phyloP scores from a whole-genome alignment of 2,888 invertebrate species.

The Sinopyrophorus schimmeli region DNA sequence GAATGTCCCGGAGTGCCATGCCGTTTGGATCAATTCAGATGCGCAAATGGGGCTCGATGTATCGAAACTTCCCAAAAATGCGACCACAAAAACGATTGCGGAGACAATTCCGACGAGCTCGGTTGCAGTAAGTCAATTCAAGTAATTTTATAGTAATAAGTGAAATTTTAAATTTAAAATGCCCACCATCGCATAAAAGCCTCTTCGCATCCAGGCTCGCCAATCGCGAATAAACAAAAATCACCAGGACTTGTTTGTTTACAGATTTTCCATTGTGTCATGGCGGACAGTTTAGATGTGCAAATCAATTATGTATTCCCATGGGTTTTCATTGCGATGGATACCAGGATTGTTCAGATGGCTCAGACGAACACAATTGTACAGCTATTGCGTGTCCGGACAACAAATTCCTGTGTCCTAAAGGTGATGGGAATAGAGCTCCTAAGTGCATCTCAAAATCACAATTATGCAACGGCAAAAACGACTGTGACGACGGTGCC shows the following conservation, averaged over 20 bases:
- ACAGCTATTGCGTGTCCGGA: constrained; percentile 85
- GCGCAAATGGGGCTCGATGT: constrained; percentile 78
- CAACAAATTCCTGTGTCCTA: constrained; percentile 88
- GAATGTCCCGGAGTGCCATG: constrained; percentile 74
- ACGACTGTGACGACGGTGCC: constrained; percentile 88
- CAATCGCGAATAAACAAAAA: too few species aligned
- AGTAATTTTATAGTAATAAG: too few species aligned
- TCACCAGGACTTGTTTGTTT: too few species aligned
- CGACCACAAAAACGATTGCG: constrained; percentile 89
- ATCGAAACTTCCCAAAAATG: constrained; percentile 77
- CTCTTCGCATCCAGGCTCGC: background rate
- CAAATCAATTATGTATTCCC: constrained; percentile 92
- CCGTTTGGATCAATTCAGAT: constrained; percentile 83
- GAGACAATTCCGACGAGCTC: constrained; percentile 87
- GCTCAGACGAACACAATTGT: constrained; percentile 87
- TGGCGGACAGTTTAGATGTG: constrained; percentile 89
- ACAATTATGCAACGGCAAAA: constrained; percentile 87
- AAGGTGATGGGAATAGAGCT: constrained; percentile 69
- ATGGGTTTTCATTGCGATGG: constrained; percentile 83
- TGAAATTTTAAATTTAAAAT: too few species aligned
- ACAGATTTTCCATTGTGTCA: constrained; percentile 89
- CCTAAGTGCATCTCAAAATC: constrained; percentile 87
- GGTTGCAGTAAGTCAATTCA: constrained; percentile 84
- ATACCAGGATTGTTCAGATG: constrained; percentile 89
- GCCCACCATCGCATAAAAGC: background rate